Evolutionary conservation across 2,888 invertebrate species (phyloP), one percentile per base, ranked within the genome.

Genomic region (Catocala sponsa): DNA sequence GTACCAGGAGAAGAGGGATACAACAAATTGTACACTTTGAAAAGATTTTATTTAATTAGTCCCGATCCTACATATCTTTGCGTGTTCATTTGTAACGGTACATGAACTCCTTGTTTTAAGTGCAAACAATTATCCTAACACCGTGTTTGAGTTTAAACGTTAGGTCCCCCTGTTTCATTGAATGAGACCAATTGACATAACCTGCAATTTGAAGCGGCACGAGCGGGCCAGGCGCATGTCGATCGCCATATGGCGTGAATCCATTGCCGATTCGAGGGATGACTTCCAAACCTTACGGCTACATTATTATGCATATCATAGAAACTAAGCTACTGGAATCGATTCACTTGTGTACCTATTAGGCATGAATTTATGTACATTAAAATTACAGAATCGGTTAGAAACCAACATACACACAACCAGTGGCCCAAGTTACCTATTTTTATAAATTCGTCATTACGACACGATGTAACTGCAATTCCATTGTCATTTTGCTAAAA

Each of bases 141-240:
- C 70, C 62, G 59, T 67, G 68, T 78, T 82, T 78, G 76, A 75
- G 74, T 80, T 78, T 71, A 71, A 81, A 79, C 75, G 79, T 77
- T 76, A 74, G 79, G 80, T 78, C 82, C 83, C 85, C 83, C 80
- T 82, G 81, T 87, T 87, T 85, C 86, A 88, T 88, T 88, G 84
- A 88, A 88, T 87, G 86, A 85, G 83, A 86, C 84, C 88, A 87
- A 90, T 90, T 88, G 87, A 83, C 83, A 84, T 85, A 93, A 93
- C 93, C 93, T 92, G 91, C 88, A 92, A 93, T 93, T 94, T 92
- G 74, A 83, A 78, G 69, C 67, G 67, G 83, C 85, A 85, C 85
- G 87, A 81, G 86, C 78, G 78, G 74, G 85, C 87, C 25, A 78
- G 78, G 83, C 84, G 89, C 91, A 91, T 89, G 89, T 85, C 83